Base-by-base conservation (phyloP, 2,797 vertebrate genomes). In the Rachycentron canadum region DNA sequence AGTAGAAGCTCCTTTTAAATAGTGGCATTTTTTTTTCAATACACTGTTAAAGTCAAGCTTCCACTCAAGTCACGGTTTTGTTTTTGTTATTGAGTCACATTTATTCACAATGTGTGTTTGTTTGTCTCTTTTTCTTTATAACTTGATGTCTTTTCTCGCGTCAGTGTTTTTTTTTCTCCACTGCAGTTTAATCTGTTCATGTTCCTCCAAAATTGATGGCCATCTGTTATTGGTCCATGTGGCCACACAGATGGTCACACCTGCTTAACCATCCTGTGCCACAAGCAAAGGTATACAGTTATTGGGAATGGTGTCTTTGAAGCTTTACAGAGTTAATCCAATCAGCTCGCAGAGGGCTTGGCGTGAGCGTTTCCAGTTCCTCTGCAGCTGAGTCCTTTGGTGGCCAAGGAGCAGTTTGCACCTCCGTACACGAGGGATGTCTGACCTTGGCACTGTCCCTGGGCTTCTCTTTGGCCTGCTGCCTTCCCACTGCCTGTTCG, bases 1-100 rank as follows among this genome's bases (percentile, higher is more conserved):
- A 94, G 94, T 95, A 95, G 94, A 95, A 95, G 95, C 93, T 95
- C 93, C 91, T 91, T 95, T 95, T 96, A 95, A 95, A 95, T 95
- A 95, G 94, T 95, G 93, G 91, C 92, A 94, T 94, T 90, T 91
- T 45, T 62, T 63, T 90, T 91, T 89, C 86, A 89, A 76, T 91
- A 93, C 89, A 93, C 91, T 86, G 89, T 91, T 93, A 85, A 93
- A 92, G 91, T 95, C 92, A 94, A 91, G 91, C 94, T 92, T 89
- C 91, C 92, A 94, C 90, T 86, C 85, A 75, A 92, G 89, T 93
- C 85, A 88, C 82, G 70, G 72, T 89, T 91, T 91, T 81, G 81
- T 93, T 91, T 91, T 93, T 74, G 88, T 83, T 85, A 76, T 88
- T 77, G 77, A 91, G 87, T 94, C 91, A 93, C 88, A 91, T 92